phyloP scores from a whole-genome alignment of 2,113 vertebrate genomes.

The Cochlearius cochlearius region DNA sequence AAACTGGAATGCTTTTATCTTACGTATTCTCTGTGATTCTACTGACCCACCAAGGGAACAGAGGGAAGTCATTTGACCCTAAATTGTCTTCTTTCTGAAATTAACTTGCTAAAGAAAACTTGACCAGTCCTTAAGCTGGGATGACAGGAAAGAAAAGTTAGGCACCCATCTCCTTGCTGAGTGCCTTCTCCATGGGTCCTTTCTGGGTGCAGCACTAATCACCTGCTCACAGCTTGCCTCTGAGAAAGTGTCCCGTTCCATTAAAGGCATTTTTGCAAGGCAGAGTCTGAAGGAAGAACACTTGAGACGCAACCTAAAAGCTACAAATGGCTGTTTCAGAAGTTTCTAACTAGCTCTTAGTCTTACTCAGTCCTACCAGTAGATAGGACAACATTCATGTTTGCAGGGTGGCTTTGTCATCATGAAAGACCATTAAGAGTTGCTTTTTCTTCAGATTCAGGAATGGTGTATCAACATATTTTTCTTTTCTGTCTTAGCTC shows the following conservation, averaged over 20 bases:
- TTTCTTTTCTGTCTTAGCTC: not conserved
- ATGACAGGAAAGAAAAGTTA: not conserved
- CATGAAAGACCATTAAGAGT: not conserved
- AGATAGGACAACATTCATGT: not conserved
- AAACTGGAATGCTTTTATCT: not conserved
- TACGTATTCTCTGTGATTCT: not conserved
- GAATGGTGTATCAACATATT: not conserved
- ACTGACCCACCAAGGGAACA: not conserved
- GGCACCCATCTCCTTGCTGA: not conserved
- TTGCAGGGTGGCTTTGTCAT: not conserved
- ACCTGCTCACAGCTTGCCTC: not conserved
- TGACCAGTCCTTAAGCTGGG: not conserved
- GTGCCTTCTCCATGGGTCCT: not conserved
- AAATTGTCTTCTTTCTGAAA: not conserved
- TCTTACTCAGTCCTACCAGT: not conserved
- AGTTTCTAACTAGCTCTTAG: not conserved
- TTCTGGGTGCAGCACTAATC: not conserved
- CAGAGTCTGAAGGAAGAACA: not conserved
- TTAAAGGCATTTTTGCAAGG: slow-evolving; percentile 23
- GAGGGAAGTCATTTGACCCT: not conserved
- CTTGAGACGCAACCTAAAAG: not conserved
- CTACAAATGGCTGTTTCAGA: not conserved
- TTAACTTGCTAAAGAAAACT: not conserved
- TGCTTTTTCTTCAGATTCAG: not conserved
- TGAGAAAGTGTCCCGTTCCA: not conserved